These are phyloP conservation scores for Neuroterus valhalla DNA, from an alignment of 1,140 invertebrate genomes.

Conservation along the genomic window DNA sequence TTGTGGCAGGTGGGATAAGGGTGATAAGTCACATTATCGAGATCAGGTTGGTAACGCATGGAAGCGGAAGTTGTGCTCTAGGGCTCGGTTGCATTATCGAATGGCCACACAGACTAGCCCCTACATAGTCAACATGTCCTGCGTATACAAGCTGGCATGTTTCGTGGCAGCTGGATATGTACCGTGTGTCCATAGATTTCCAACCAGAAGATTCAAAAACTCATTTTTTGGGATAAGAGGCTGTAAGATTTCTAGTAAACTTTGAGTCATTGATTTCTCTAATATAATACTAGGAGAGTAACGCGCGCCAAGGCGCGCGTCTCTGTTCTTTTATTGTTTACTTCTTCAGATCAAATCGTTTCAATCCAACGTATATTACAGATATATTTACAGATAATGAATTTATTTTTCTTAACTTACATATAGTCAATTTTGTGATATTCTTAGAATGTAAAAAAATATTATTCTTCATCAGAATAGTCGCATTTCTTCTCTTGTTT, in stretches of 20 bases:
- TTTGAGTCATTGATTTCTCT: neutral
- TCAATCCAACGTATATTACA: neutral
- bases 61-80: constrained; percentile 24
- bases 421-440: no score
- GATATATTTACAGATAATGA: no score
- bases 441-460: no score
- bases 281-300: no score
- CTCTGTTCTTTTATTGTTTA: no score
- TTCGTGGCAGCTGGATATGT: constrained; percentile 23
- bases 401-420: no score
- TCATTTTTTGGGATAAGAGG: neutral
- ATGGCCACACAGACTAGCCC: constrained; percentile 63
- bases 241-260: neutral
- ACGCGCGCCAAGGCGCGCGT: no score
- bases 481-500: no score
- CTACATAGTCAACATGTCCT: constrained; percentile 67
- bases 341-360: no score
- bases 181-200: neutral
- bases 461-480: no score
- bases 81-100: constrained; percentile 60
- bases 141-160: constrained; percentile 39
- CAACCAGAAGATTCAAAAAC: constrained; percentile 12
- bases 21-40: constrained; percentile 29
- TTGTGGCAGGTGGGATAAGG: constrained; percentile 1
- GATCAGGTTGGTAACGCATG: constrained; percentile 16